Base-by-base conservation (phyloP, 2,797 vertebrate genomes). In the Anomalospiza imberbis region DNA sequence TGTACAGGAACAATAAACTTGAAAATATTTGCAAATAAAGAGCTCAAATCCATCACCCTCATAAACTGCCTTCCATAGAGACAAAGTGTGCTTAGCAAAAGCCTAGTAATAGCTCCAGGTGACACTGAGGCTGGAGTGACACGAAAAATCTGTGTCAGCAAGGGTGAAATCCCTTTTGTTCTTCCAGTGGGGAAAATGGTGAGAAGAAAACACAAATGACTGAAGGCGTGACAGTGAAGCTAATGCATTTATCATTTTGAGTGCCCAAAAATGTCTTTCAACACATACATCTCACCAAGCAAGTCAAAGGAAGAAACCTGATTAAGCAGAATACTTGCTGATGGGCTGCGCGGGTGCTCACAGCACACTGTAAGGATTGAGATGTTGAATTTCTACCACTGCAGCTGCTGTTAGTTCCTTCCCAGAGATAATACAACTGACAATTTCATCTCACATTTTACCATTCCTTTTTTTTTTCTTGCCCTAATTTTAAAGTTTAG, bases 401-500 rank as follows among this genome's bases (percentile, higher is more conserved):
- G 54, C 21, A 92, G 55, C 44, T 26, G 2, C 85, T 44, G 13
- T 22, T 62, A 88, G 44, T n/a, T 88, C 57, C 36, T 88, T 88
- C 40, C 34, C 34, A 66, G 44, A 80, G 31, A 67, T 38, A 83
- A 54, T 20, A 60, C 22, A 82, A 92, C 45, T 45, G 51, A 75
- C 51, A 88, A 55, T 51, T 95, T 95, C 42, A 82, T 61, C 81
- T 68, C 16, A 7, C 17, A 44, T 78, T 91, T 73, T 55, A 78
- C 36, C 50, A 66, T 74, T 88, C 9, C 31, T 38, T 53, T 75
- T 86, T 61, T 61, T 82, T 62, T 38, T 7, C 54, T 79, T 75
- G 73, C 34, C 40, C 66, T 70, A 63, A 77, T 83, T 92, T 53
- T 91, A 45, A 89, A 91, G 54, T 85, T 95, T 78, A 93, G 70